A percentile compares a stretch with the other conserved stretches of the same genome.
Evolutionary conservation across 2,797 vertebrate genomes (phyloP).

Genomic region (Microcaecilia unicolor): DNA sequence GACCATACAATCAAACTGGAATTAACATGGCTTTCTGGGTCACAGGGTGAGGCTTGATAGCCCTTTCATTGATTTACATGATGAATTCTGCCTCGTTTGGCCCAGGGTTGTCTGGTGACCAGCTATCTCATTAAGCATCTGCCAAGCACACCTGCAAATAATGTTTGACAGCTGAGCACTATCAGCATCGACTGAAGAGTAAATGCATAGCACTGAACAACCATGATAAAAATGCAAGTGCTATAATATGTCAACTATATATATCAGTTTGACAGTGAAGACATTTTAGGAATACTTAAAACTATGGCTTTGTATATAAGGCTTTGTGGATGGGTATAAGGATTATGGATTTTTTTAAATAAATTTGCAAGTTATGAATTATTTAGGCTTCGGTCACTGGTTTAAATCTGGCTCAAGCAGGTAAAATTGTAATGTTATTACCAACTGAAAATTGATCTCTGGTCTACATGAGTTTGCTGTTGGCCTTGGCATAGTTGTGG

Average conservation of each 20-base stretch:
- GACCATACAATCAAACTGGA: too few relatives aligned
- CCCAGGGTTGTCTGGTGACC: not conserved
- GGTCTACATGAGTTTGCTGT: too few relatives aligned
- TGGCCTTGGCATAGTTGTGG: too few relatives aligned
- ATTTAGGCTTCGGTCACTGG: too few relatives aligned
- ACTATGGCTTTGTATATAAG: too few relatives aligned
- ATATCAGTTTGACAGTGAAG: not conserved
- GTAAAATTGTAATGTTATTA: too few relatives aligned
- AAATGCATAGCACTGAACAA: not conserved
- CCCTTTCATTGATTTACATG: conserved; percentile 14
- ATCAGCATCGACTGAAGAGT: conserved; percentile 13
- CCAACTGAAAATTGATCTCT: too few relatives aligned
- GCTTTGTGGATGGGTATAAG: too few relatives aligned
- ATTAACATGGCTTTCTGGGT: not conserved
- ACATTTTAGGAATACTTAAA: too few relatives aligned
- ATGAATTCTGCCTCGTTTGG: conserved; percentile 5
- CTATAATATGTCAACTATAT: not conserved
- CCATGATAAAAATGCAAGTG: rapidly evolving
- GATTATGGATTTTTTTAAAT: too few relatives aligned
- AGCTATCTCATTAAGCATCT: conserved; percentile 1
- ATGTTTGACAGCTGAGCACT: conserved; percentile 14
- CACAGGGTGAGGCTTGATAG: conserved; percentile 11
- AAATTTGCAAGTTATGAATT: too few relatives aligned
- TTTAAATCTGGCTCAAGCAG: too few relatives aligned
- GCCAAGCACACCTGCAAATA: conserved; percentile 15